Percentiles rank a stretch among this genome's conserved stretches.
Conservation (phyloP, 2,888 invertebrate genomes). For the Ommatoiulus sabulosus region DNA sequence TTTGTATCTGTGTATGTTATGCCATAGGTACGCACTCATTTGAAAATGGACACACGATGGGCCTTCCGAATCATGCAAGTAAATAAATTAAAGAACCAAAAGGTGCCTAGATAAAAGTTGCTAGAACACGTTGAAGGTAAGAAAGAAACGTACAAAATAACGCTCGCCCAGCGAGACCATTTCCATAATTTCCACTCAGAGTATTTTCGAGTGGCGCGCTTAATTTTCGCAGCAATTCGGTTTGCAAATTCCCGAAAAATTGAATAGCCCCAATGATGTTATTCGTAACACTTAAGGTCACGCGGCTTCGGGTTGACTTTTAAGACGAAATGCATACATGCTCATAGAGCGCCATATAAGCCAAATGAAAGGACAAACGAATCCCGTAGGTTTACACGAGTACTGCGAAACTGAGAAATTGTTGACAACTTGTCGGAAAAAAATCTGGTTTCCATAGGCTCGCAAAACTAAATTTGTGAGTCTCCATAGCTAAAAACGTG, state of each 20-base stretch:
- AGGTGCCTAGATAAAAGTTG: conserved; percentile 30
- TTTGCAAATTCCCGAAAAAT: neutral
- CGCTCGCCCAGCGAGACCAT: neutral
- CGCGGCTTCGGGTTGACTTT: neutral
- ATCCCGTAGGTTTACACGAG: neutral
- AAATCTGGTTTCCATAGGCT: neutral
- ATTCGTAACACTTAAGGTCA: neutral
- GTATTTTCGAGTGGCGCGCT: neutral
- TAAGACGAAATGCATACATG: neutral
- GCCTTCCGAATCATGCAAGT: conserved; percentile 40
- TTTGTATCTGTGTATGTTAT: conserved; percentile 31
- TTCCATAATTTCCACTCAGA: neutral
- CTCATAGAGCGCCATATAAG: neutral
- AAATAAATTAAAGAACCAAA: conserved; percentile 23
- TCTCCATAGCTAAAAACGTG: neutral
- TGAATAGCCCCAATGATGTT: neutral
- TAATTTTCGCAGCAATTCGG: neutral
- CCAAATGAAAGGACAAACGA: neutral
- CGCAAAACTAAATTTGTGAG: neutral
- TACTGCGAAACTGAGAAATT: neutral
- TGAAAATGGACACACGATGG: conserved; percentile 43
- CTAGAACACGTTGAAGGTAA: conserved; percentile 35
- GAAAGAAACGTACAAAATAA: neutral
- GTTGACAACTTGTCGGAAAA: neutral
- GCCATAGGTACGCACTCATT: conserved; percentile 38